Evolutionary conservation across 2,113 vertebrate species (phyloP).

Genomic region (Boulengeromyrus knoepffleri): DNA sequence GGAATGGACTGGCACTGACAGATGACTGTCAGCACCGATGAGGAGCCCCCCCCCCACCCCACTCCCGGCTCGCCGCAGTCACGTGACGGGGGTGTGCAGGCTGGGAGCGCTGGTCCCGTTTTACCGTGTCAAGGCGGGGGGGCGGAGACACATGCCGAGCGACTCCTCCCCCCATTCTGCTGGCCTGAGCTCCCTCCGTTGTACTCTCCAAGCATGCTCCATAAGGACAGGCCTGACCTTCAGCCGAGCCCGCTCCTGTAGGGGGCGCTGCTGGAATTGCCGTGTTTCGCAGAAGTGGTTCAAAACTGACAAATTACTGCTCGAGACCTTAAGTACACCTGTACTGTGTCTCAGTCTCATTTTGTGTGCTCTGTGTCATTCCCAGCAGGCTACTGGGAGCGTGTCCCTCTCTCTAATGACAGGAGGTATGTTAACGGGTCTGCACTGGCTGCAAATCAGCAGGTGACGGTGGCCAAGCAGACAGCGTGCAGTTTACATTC

Average conservation of each 20-base stretch:
- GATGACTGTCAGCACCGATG: constrained; percentile 23
- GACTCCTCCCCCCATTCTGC: not conserved
- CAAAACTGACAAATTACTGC: not conserved
- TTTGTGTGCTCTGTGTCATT: not conserved
- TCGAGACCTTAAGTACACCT: not conserved
- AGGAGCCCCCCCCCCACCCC: not conserved
- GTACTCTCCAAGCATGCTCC: not conserved
- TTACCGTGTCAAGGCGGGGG: not conserved
- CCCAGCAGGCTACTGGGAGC: not conserved
- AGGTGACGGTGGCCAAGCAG: not conserved
- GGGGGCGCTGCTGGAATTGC: not conserved
- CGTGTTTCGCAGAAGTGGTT: not conserved
- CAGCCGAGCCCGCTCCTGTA: not conserved
- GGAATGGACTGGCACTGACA: constrained; percentile 29
- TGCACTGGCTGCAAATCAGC: not conserved
- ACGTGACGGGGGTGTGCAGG: constrained; percentile 12
- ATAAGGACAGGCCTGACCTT: not conserved
- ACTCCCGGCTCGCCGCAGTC: constrained; percentile 1
- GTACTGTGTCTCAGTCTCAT: not conserved
- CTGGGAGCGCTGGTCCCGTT: not conserved
- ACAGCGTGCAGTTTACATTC: not conserved
- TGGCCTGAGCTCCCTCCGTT: not conserved
- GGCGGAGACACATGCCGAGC: not conserved
- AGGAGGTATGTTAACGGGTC: not conserved
- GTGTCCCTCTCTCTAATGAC: not conserved